A percentile compares a stretch with the other conserved stretches of the same genome.
Evolutionary conservation across 1,140 invertebrate genomes (phyloP).

Genomic region (Philaenus spumarius): DNA sequence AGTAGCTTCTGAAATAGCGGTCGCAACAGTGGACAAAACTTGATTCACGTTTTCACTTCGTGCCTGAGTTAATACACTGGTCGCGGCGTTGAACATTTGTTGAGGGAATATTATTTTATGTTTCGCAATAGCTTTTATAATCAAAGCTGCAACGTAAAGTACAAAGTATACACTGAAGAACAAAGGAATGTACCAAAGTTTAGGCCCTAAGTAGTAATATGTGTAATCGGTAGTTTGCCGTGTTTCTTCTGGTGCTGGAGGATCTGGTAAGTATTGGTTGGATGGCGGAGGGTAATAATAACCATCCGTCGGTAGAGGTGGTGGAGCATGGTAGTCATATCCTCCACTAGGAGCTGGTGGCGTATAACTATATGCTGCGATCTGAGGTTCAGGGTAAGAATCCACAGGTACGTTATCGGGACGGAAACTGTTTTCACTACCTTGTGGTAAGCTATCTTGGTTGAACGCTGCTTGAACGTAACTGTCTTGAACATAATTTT

Average conservation of each 20-base stretch:
- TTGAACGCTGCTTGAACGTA: too few species aligned
- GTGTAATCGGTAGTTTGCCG: slow-evolving; percentile 46
- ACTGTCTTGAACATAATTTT: too few species aligned
- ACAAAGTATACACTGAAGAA: slow-evolving; percentile 82
- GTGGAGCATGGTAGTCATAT: too few species aligned
- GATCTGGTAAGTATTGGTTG: background rate
- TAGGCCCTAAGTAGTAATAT: slow-evolving; percentile 73
- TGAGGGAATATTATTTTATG: slow-evolving; percentile 56
- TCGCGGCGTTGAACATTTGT: slow-evolving; percentile 17
- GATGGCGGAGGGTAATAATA: background rate
- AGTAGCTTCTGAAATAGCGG: background rate
- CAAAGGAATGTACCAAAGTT: slow-evolving; percentile 72
- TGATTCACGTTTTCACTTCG: background rate
- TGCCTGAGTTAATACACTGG: background rate
- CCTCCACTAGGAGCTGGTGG: background rate
- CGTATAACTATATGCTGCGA: background rate
- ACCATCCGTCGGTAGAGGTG: background rate
- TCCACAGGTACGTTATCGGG: too few species aligned
- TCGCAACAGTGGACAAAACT: background rate
- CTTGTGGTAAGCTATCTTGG: background rate
- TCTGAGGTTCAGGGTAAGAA: background rate
- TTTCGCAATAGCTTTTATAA: slow-evolving; percentile 67
- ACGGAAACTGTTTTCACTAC: background rate
- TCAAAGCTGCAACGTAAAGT: slow-evolving; percentile 66
- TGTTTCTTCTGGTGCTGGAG: slow-evolving; percentile 6